These are phyloP conservation scores for Gobio occitaniae DNA, from an alignment of 2,797 vertebrate genomes.

Conservation along the genomic window DNA sequence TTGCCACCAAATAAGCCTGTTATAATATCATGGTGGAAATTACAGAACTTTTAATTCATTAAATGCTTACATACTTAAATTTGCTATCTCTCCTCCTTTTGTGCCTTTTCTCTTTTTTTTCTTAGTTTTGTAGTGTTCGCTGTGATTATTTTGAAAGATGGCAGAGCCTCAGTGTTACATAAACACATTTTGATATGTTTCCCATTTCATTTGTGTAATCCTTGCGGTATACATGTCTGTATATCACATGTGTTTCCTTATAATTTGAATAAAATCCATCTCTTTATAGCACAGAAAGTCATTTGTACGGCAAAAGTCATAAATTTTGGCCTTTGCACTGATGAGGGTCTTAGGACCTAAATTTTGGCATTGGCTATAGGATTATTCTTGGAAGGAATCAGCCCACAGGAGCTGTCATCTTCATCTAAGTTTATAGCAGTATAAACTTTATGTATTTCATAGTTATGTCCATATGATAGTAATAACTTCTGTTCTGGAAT, in stretches of 20 bases:
- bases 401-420: conserved; percentile 38
- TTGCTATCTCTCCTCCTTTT: not conserved
- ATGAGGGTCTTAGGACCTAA: conserved; percentile 39
- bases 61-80: not conserved
- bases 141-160: conserved; percentile 12
- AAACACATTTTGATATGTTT: conserved; percentile 26
- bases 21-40: not conserved
- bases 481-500: conserved; percentile 36
- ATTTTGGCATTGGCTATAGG: conserved; percentile 18
- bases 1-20: not conserved
- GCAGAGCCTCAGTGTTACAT: conserved; percentile 1
- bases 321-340: conserved; percentile 26
- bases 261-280: conserved; percentile 25
- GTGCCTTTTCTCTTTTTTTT: not conserved
- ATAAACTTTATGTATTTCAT: conserved; percentile 50
- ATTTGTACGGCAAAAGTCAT: conserved; percentile 13
- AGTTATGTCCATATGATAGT: conserved; percentile 35
- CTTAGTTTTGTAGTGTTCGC: not conserved
- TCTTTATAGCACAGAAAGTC: conserved; percentile 28
- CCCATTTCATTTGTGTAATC: conserved; percentile 5
- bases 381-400: conserved; percentile 44
- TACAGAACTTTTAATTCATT: not conserved
- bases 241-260: conserved; percentile 19
- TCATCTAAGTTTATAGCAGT: conserved; percentile 39
- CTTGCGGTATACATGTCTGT: conserved; percentile 18